Percentiles rank a stretch among this genome's conserved stretches.
Conservation (phyloP, 2,888 invertebrate species). For the Himalopsyche anomala region DNA sequence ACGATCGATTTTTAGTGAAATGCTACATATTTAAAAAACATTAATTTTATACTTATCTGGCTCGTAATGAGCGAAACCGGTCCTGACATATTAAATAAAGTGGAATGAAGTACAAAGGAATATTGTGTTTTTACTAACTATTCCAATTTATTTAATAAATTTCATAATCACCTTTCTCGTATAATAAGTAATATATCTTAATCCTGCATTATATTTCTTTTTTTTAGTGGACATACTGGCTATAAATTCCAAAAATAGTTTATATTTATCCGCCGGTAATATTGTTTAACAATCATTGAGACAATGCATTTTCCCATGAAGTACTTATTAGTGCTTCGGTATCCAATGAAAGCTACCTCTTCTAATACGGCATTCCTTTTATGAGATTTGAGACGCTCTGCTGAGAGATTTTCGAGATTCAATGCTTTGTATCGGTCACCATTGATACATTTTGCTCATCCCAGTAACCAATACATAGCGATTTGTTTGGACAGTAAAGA, state of each 20-base stretch:
- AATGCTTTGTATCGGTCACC: constrained; percentile 48
- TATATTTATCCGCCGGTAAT: background rate
- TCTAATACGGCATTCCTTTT: constrained; percentile 49
- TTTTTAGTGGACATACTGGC: too few relatives aligned
- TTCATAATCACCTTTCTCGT: too few relatives aligned
- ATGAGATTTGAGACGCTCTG: constrained; percentile 56
- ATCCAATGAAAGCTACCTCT: constrained; percentile 12
- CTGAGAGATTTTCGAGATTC: constrained; percentile 49
- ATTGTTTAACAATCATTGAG: background rate
- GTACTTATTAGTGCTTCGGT: constrained; percentile 36
- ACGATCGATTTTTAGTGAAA: too few relatives aligned
- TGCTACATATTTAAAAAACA: too few relatives aligned
- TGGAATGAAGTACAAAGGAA: too few relatives aligned
- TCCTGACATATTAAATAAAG: too few relatives aligned
- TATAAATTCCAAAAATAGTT: background rate
- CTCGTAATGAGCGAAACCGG: too few relatives aligned
- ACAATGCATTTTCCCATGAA: background rate
- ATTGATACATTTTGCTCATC: background rate
- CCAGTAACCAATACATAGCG: background rate
- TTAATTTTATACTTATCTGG: too few relatives aligned
- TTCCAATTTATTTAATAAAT: too few relatives aligned
- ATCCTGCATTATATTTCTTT: too few relatives aligned
- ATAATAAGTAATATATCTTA: too few relatives aligned
- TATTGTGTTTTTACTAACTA: too few relatives aligned
- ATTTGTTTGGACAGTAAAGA: background rate